Base-by-base conservation (phyloP, 2,797 vertebrate genomes). In the Pterois miles region DNA sequence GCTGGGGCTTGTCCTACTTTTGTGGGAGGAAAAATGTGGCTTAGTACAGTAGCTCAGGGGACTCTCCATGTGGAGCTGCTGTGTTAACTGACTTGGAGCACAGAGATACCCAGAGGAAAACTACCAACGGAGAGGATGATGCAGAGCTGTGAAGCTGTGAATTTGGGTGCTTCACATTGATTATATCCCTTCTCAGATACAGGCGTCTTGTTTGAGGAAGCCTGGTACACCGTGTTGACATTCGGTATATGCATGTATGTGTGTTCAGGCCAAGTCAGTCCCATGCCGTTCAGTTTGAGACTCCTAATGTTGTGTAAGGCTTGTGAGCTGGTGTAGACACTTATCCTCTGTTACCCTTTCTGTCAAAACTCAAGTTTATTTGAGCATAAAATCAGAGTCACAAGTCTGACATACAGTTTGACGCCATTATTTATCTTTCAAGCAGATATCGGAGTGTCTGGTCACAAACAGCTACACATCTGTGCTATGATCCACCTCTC, bases 1-100 rank as follows among this genome's bases (percentile, higher is more conserved):
- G 85, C 81, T 63, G 74, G 65, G 90, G 87, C 82, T 90, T 94
- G 93, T 86, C 94, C 92, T 94, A 93, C 88, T 93, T 95, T 88
- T 88, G 78, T 83, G 46, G 38, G 71, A 75, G 85, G 70, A 83
- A 83, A 80, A 86, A 89, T 88, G 86, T 81, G 86, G 66, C 90
- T 90, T 80, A 79, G 86, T 91, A 91, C 90, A 88, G 89, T 88
- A 84, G 81, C 92, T 89, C 82, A 5, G 76, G 92, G 90, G 89
- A 90, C 76, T 69, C 48, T 86, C 85, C 71, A 65, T 74, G 68
- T 87, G 88, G 79, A 88, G 80, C 88, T 82, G 87, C 68, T 43
- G 78, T 78, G 86, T 82, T 92, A 88, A 91, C 81, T 71, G 81
- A 83, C 74, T 78, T 23, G n/a, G 65, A 85, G 78, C 78, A 59